A percentile compares a stretch with the other conserved stretches of the same genome.
Evolutionary conservation across 2,113 vertebrate species (phyloP).

Genomic region (Raphicerus campestris): DNA sequence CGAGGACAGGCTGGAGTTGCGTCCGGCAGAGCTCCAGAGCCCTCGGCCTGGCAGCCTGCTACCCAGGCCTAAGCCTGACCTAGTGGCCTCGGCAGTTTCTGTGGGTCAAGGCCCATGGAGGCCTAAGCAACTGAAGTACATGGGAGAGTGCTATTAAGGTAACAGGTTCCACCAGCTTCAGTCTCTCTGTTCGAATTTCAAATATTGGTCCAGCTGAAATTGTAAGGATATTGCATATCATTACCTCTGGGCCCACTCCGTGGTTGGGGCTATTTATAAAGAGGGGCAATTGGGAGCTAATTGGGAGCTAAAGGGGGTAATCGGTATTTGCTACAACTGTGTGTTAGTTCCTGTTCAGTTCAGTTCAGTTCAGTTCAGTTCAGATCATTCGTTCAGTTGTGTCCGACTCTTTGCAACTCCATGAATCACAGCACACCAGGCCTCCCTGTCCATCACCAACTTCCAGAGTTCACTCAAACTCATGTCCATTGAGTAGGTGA

Average conservation of each 20-base stretch:
- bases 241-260: neutral
- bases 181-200: neutral
- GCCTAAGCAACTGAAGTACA: neutral
- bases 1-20: neutral
- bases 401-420: no score
- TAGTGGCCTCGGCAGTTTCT: fast-evolving
- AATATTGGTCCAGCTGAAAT: neutral
- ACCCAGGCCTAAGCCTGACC: neutral
- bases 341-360: neutral
- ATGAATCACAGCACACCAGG: no score
- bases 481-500: fast-evolving
- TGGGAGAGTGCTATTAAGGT: neutral
- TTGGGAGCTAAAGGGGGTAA: neutral
- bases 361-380: no score
- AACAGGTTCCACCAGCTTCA: neutral
- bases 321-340: neutral
- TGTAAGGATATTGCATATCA: neutral
- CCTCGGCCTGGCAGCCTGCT: neutral
- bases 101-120: neutral
- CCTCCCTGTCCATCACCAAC: no score
- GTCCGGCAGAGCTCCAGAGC: neutral
- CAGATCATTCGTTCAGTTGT: no score
- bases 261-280: neutral
- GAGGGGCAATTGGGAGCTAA: neutral
- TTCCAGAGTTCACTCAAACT: no score